A percentile compares a stretch with the other conserved stretches of the same genome.
Evolutionary conservation across 2,888 invertebrate genomes (phyloP).

Genomic region (Luperina nickerlii): DNA sequence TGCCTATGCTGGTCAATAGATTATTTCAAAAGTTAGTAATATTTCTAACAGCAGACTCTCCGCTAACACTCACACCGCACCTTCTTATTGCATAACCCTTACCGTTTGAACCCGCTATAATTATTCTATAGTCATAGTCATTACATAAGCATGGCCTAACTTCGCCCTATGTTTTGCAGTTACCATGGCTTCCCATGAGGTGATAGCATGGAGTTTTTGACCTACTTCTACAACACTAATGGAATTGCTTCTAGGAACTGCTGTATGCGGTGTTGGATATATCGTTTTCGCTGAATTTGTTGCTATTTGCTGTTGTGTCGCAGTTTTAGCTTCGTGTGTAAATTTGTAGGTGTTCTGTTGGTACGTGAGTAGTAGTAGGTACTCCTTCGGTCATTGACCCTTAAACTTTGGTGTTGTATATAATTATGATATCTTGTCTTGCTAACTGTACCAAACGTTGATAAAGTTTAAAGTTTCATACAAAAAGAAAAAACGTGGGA

Average conservation of each 20-base stretch:
- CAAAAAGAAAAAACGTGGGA: too few species aligned
- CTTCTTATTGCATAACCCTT: conserved; percentile 73
- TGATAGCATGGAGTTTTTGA: conserved; percentile 54
- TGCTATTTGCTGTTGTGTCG: not conserved
- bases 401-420: not conserved
- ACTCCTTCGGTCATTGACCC: not conserved
- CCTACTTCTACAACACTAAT: conserved; percentile 52
- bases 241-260: conserved; percentile 40
- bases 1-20: too few species aligned
- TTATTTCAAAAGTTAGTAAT: not conserved
- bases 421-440: not conserved
- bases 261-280: conserved; percentile 2
- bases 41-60: not conserved
- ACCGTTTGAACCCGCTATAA: conserved; percentile 74
- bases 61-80: conserved; percentile 64
- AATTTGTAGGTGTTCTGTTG: not conserved
- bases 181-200: conserved; percentile 43
- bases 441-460: too few species aligned
- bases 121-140: conserved; percentile 69
- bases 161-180: conserved; percentile 51
- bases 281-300: conserved; percentile 29
- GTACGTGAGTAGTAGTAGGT: not conserved
- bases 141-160: conserved; percentile 66
- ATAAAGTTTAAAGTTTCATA: too few species aligned
- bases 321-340: not conserved